A percentile compares a stretch with the other conserved stretches of the same genome.
Evolutionary conservation across 2,113 vertebrate genomes (phyloP).

Genomic region (Percopsis transmontana): DNA sequence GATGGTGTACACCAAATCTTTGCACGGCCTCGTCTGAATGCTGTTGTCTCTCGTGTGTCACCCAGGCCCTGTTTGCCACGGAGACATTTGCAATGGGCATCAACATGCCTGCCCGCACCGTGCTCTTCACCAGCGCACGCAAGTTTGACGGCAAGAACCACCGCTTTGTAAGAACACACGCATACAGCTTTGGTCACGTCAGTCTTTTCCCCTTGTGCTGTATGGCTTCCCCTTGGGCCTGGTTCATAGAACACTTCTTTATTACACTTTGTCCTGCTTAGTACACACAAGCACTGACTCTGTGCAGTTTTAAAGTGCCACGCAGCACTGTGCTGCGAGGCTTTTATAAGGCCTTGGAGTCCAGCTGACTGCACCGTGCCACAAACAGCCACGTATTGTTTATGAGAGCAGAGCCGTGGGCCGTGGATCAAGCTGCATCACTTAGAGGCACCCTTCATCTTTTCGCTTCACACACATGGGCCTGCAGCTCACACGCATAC

Average conservation of each 20-base stretch:
- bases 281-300: conserved; percentile 3
- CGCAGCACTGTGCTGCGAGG: conserved; percentile 17
- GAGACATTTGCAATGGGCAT: conserved; percentile 99
- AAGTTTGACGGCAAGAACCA: conserved; percentile 98
- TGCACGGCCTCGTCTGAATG: background rate
- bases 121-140: conserved; percentile 95
- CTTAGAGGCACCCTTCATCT: conserved; percentile 38
- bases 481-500: background rate
- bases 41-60: conserved; percentile 49
- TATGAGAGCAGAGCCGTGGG: conserved; percentile 54
- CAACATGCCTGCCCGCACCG: conserved; percentile 98
- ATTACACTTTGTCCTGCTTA: background rate
- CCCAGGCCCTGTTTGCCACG: conserved; percentile 95
- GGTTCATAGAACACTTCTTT: background rate
- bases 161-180: conserved; percentile 85
- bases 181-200: background rate
- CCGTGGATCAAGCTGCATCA: conserved; percentile 53
- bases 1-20: background rate
- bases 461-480: conserved; percentile 17
- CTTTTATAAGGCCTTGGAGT: conserved; percentile 56
- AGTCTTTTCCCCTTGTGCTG: background rate
- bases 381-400: conserved; percentile 75
- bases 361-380: conserved; percentile 34
- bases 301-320: conserved; percentile 11
- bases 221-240: background rate